phyloP scores from a whole-genome alignment of 2,113 vertebrate species.

The Panurus biarmicus region DNA sequence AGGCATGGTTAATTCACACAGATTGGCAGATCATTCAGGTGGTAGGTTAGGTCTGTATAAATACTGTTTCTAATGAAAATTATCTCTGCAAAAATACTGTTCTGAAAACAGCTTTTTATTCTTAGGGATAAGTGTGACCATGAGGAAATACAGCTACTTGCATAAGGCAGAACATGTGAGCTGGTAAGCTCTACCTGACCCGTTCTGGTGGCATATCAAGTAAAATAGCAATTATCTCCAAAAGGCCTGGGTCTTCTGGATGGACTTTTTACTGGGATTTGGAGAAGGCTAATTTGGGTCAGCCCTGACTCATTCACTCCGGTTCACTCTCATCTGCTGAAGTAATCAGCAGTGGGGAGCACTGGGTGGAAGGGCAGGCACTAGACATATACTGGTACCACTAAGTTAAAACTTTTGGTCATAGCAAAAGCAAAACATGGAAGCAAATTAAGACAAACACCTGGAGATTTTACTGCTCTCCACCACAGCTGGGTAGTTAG shows the following conservation, averaged over 20 bases:
- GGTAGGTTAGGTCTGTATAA: neutral
- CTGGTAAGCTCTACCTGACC: neutral
- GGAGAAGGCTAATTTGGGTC: neutral
- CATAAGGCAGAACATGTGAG: neutral
- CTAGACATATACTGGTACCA: neutral
- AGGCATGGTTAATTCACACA: neutral
- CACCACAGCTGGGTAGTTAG: conserved; percentile 12
- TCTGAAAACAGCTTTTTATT: neutral
- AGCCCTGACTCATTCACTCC: neutral
- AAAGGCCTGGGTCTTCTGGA: neutral
- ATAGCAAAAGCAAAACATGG: conserved; percentile 1
- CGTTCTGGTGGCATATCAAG: neutral
- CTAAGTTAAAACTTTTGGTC: neutral
- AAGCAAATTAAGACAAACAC: conserved; percentile 16
- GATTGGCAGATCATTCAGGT: neutral
- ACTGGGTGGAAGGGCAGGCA: neutral
- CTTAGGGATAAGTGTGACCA: neutral
- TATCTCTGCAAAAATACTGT: neutral
- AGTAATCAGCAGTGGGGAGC: neutral
- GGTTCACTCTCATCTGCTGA: neutral
- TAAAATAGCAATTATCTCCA: neutral
- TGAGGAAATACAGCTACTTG: neutral
- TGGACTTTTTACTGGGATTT: neutral
- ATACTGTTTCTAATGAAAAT: neutral
- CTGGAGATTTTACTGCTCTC: conserved; percentile 16